phyloP scores from a whole-genome alignment of 2,113 vertebrate genomes.

The Bagarius yarrelli region DNA sequence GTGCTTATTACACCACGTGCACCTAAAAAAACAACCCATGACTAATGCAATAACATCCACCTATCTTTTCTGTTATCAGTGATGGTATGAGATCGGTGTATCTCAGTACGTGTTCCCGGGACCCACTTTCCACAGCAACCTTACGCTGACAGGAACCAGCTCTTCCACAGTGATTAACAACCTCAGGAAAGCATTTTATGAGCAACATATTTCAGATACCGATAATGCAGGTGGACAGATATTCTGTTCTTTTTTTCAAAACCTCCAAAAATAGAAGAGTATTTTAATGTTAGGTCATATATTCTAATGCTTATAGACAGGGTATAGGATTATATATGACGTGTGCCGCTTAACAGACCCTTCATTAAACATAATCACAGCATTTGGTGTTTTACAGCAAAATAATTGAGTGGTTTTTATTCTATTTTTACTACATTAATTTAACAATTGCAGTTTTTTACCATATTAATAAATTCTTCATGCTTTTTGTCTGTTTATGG shows the following conservation, averaged over 20 bases:
- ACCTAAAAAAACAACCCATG: slow-evolving; percentile 36
- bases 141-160: slow-evolving; percentile 59
- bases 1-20: slow-evolving; percentile 57
- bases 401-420: too few species aligned
- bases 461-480: too few species aligned
- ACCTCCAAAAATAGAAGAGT: not conserved
- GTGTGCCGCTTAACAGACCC: not conserved
- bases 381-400: not conserved
- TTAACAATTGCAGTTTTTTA: too few species aligned
- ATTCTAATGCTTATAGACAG: not conserved
- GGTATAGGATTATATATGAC: not conserved
- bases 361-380: not conserved
- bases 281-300: not conserved
- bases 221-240: not conserved
- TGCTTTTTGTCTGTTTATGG: too few species aligned
- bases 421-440: too few species aligned
- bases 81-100: slow-evolving; percentile 47
- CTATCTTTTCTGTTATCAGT: slow-evolving; percentile 58
- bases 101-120: slow-evolving; percentile 57
- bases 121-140: slow-evolving; percentile 59
- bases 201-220: not conserved
- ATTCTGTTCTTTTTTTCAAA: not conserved
- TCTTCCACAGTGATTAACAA: slow-evolving; percentile 57
- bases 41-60: slow-evolving; percentile 59
- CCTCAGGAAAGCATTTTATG: not conserved